Conservation (phyloP, 1,140 invertebrate genomes). For the Drosophila micromelanica region DNA sequence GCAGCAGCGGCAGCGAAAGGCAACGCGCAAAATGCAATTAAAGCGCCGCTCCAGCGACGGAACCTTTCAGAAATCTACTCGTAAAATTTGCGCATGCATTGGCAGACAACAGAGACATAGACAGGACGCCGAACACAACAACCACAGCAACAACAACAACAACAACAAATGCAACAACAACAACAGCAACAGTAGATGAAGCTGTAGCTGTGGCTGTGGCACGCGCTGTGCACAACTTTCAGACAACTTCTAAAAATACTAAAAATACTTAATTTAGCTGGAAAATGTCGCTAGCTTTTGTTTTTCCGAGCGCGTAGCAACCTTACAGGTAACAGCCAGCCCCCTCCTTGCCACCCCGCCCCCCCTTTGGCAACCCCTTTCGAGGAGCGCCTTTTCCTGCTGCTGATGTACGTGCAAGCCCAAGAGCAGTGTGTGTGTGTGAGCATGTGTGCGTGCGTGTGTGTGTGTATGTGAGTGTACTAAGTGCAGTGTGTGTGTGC, state of each 20-base stretch:
- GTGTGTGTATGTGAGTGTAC: conserved; percentile 43
- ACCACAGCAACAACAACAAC: conserved; percentile 10
- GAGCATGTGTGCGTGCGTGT: conserved; percentile 22
- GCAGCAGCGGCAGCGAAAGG: conserved; percentile 13
- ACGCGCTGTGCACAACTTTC: conserved; percentile 42
- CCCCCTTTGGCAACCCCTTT: not conserved
- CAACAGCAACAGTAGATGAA: conserved; percentile 3
- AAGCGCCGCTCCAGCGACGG: conserved; percentile 59
- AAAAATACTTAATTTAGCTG: conserved; percentile 82
- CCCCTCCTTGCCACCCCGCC: too few species aligned
- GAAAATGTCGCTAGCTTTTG: conserved; percentile 78
- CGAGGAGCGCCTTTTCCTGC: conserved; percentile 25
- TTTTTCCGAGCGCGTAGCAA: conserved; percentile 59
- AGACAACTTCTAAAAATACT: conserved; percentile 75
- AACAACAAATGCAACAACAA: conserved; percentile 21
- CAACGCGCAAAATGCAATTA: conserved; percentile 74
- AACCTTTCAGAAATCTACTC: conserved; percentile 78
- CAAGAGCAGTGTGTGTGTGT: conserved; percentile 13
- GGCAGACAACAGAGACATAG: conserved; percentile 54
- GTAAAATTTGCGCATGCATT: conserved; percentile 76
- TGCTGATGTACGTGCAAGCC: conserved; percentile 61
- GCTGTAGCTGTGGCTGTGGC: conserved; percentile 4
- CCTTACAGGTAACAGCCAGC: conserved; percentile 46
- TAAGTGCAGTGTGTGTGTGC: conserved; percentile 61
- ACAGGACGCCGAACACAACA: not conserved